Conservation (phyloP, 2,888 invertebrate genomes). For the Folsomia candida region DNA sequence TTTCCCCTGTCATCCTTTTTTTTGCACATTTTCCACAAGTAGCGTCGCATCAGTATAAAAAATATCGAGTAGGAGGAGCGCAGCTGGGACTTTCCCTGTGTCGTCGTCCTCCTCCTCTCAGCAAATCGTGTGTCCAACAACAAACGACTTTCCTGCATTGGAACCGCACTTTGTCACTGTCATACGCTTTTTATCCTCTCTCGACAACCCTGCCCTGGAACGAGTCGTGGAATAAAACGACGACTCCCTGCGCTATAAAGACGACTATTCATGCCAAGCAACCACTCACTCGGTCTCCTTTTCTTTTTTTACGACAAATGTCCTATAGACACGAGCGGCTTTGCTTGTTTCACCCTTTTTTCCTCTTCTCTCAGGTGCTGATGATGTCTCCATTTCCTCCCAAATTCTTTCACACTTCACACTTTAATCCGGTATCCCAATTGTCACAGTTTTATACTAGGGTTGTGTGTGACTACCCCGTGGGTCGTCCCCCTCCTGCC, state of each 20-base stretch:
- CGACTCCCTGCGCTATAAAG: not conserved
- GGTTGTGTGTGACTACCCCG: not conserved
- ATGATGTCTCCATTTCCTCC: slow-evolving; percentile 19
- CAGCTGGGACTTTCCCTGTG: slow-evolving; percentile 18
- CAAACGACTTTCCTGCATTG: not conserved
- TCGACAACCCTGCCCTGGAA: not conserved
- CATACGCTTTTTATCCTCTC: slow-evolving; percentile 18
- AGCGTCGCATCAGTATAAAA: too few relatives aligned
- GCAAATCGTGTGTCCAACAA: not conserved
- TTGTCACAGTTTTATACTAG: slow-evolving; percentile 12
- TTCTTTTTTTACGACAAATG: slow-evolving; percentile 6
- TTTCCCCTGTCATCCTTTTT: too few relatives aligned
- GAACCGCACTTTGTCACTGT: slow-evolving; percentile 16
- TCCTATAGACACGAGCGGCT: slow-evolving; percentile 1
- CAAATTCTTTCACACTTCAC: slow-evolving; percentile 13
- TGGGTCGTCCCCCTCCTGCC: slow-evolving; percentile 2
- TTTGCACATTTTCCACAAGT: too few relatives aligned
- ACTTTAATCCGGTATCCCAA: slow-evolving; percentile 9
- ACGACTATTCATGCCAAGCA: too few relatives aligned
- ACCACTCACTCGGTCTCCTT: not conserved
- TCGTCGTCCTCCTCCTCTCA: not conserved
- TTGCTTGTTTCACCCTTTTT: not conserved
- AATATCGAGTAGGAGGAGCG: slow-evolving; percentile 10
- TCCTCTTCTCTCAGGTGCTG: too few relatives aligned
- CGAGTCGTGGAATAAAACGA: not conserved